Evolutionary conservation across 2,888 invertebrate genomes (phyloP).

Genomic region (Standfussiana lucernea): DNA sequence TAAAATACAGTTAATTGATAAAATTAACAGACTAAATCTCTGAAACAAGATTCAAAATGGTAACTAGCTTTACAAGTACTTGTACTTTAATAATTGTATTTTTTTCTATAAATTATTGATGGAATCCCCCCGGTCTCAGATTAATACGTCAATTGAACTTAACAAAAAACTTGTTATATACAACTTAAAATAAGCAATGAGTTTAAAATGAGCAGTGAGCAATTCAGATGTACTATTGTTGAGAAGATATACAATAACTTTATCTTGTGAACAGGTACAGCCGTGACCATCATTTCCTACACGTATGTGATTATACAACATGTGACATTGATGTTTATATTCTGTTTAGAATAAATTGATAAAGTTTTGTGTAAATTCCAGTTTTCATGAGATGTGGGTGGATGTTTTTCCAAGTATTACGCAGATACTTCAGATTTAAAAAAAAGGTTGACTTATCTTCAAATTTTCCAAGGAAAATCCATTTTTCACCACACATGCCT

Average conservation of each 20-base stretch:
- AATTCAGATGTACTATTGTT: neutral
- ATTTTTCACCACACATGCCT: neutral
- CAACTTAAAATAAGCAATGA: neutral
- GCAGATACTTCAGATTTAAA: neutral
- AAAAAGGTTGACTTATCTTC: neutral
- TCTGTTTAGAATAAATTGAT: constrained; percentile 2
- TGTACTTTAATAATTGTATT: neutral
- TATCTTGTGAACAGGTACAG: neutral
- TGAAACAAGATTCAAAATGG: constrained; percentile 5
- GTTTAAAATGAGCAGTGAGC: neutral
- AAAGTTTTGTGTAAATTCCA: neutral
- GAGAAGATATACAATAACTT: neutral
- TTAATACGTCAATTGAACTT: neutral
- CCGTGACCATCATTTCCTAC: neutral
- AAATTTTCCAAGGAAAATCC: neutral
- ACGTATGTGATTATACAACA: too few species aligned
- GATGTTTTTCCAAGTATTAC: neutral
- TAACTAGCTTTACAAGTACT: neutral
- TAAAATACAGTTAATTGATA: constrained; percentile 15
- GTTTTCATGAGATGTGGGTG: neutral
- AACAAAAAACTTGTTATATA: constrained; percentile 13
- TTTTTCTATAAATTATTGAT: neutral
- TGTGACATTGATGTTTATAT: constrained; percentile 31
- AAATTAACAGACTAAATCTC: neutral
- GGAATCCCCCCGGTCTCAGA: constrained; percentile 18